phyloP scores from a whole-genome alignment of 2,888 invertebrate genomes.

The Thecophora atra region DNA sequence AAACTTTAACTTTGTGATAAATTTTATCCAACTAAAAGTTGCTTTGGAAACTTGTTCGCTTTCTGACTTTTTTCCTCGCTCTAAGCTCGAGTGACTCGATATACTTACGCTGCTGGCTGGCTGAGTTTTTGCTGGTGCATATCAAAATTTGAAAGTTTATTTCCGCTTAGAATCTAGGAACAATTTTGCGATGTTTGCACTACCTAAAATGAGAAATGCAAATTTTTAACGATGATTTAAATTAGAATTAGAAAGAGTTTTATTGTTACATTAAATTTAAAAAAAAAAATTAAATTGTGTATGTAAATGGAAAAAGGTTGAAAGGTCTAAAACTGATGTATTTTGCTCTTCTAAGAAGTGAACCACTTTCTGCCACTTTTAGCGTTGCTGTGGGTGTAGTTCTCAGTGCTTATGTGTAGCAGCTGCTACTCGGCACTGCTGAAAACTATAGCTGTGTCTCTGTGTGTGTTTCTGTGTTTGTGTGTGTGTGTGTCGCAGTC shows the following conservation, averaged over 20 bases:
- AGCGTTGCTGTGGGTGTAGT: neutral
- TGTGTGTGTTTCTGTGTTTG: conserved; percentile 43
- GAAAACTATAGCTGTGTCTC: neutral
- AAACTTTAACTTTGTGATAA: neutral
- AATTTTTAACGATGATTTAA: too few species aligned
- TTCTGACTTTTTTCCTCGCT: neutral
- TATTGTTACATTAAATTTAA: too few species aligned
- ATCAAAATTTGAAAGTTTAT: neutral
- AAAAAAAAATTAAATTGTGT: too few species aligned
- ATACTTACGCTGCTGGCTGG: neutral
- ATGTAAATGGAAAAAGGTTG: too few species aligned
- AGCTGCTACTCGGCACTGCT: neutral
- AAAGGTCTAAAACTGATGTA: neutral
- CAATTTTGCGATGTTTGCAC: too few species aligned
- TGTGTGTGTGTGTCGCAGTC: neutral
- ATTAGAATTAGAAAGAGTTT: too few species aligned
- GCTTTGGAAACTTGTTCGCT: neutral
- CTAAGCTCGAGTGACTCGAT: neutral
- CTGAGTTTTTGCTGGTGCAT: neutral
- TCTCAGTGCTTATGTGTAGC: neutral
- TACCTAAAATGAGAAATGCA: too few species aligned
- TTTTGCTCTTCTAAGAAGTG: neutral
- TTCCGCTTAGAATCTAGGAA: neutral
- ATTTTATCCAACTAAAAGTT: neutral
- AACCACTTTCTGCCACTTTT: neutral